Percentiles rank a stretch among this genome's conserved stretches.
These are phyloP conservation scores for Hemiscyllium ocellatum DNA, from an alignment of 2,113 vertebrate species.

Conservation along the genomic window DNA sequence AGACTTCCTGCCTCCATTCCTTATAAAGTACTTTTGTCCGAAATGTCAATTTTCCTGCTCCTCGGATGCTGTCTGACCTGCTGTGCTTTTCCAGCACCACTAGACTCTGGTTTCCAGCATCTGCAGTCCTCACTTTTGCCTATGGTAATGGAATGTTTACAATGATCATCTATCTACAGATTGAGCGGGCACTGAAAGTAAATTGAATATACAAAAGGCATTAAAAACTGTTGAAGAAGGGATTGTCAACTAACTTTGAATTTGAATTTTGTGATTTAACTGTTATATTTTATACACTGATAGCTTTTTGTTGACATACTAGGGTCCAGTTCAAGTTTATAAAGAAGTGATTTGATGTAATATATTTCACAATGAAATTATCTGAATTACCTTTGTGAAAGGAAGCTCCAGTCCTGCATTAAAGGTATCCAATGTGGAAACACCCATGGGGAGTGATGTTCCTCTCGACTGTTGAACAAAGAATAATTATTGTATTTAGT, in stretches of 20 bases:
- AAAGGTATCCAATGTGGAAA: constrained; percentile 81
- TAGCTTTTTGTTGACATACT: background rate
- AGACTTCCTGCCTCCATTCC: no score
- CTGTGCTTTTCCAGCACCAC: no score
- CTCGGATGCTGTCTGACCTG: no score
- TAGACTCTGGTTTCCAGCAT: no score
- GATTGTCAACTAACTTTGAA: background rate
- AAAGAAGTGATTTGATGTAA: background rate
- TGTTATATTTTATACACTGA: background rate
- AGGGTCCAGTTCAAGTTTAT: background rate
- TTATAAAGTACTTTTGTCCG: no score
- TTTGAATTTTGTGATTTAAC: background rate
- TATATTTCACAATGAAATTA: background rate
- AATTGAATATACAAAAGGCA: background rate
- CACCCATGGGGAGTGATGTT: constrained; percentile 69
- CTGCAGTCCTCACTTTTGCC: no score
- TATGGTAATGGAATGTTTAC: background rate
- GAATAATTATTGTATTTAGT: background rate
- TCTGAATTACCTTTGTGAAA: constrained; percentile 63
- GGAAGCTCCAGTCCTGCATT: constrained; percentile 60
- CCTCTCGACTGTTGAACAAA: constrained; percentile 59
- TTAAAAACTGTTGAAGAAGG: background rate
- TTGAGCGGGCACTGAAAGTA: background rate
- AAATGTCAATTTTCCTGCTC: no score
- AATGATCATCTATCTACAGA: background rate